These are phyloP conservation scores for Alloplasta piceator DNA, from an alignment of 2,888 invertebrate species.

Conservation along the genomic window DNA sequence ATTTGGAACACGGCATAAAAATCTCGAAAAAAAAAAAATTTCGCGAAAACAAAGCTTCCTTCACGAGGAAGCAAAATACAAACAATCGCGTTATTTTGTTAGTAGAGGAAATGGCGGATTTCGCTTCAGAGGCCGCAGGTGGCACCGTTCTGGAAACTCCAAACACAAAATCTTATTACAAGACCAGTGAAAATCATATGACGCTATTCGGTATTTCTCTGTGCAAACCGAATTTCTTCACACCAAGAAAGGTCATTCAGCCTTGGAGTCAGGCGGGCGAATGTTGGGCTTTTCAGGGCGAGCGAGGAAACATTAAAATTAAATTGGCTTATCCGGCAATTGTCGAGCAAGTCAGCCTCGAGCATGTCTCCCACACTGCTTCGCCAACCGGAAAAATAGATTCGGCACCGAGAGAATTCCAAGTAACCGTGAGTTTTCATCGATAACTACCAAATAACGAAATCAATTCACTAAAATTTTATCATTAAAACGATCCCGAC, in stretches of 20 bases:
- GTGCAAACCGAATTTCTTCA: constrained; percentile 73
- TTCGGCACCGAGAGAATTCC: constrained; percentile 85
- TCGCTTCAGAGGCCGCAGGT: constrained; percentile 78
- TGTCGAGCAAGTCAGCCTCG: constrained; percentile 85
- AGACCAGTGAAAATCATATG: constrained; percentile 63
- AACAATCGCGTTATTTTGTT: too few relatives aligned
- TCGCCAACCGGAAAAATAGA: constrained; percentile 85
- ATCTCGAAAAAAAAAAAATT: too few relatives aligned
- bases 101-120: constrained; percentile 74
- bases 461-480: too few relatives aligned
- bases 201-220: constrained; percentile 75
- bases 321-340: constrained; percentile 81
- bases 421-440: constrained; percentile 71
- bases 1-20: too few relatives aligned
- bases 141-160: constrained; percentile 78
- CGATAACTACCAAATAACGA: background rate
- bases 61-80: too few relatives aligned
- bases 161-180: constrained; percentile 73
- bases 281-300: constrained; percentile 87
- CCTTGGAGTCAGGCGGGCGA: constrained; percentile 84
- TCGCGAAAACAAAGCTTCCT: too few relatives aligned
- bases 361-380: constrained; percentile 85
- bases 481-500: too few relatives aligned
- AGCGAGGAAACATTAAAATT: constrained; percentile 81
- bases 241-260: constrained; percentile 78